These are phyloP conservation scores for Drosophila neutralis DNA, from an alignment of 2,888 invertebrate genomes.

Conservation along the genomic window DNA sequence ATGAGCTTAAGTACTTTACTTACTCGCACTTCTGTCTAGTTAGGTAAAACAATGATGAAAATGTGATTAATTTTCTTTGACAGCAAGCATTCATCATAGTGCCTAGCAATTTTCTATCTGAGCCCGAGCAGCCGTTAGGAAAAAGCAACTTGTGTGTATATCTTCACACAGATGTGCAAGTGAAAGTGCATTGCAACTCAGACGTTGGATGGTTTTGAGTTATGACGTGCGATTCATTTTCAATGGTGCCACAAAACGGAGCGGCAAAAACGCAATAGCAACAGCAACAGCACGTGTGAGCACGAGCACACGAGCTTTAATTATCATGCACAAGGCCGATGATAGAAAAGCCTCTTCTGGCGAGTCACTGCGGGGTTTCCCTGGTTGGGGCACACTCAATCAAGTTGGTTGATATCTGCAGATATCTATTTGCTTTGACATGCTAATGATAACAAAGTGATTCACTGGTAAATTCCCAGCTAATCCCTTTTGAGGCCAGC, in stretches of 20 bases:
- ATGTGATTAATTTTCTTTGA: conserved; percentile 36
- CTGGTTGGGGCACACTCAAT: neutral
- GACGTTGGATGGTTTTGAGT: conserved; percentile 48
- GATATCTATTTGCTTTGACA: neutral
- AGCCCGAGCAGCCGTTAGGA: conserved; percentile 24
- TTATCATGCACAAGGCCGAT: conserved; percentile 23
- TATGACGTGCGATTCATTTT: conserved; percentile 42
- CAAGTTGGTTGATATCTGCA: neutral
- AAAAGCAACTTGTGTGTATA: conserved; percentile 16
- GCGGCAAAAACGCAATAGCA: conserved; percentile 2
- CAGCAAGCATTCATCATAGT: conserved; percentile 43
- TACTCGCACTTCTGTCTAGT: neutral
- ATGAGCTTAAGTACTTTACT: neutral
- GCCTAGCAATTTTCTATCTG: conserved; percentile 44
- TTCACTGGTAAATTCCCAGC: conserved; percentile 30
- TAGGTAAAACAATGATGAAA: conserved; percentile 6
- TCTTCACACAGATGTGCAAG: conserved; percentile 32
- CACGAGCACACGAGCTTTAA: conserved; percentile 28
- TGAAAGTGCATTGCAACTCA: conserved; percentile 47
- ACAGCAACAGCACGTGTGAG: conserved; percentile 7
- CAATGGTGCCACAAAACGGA: conserved; percentile 28
- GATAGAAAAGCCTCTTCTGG: conserved; percentile 5
- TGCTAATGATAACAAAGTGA: conserved; percentile 27
- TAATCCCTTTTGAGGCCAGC: conserved; percentile 28
- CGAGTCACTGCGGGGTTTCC: neutral